These are phyloP conservation scores for Fabriciana adippe DNA, from an alignment of 2,888 invertebrate genomes.

Conservation along the genomic window DNA sequence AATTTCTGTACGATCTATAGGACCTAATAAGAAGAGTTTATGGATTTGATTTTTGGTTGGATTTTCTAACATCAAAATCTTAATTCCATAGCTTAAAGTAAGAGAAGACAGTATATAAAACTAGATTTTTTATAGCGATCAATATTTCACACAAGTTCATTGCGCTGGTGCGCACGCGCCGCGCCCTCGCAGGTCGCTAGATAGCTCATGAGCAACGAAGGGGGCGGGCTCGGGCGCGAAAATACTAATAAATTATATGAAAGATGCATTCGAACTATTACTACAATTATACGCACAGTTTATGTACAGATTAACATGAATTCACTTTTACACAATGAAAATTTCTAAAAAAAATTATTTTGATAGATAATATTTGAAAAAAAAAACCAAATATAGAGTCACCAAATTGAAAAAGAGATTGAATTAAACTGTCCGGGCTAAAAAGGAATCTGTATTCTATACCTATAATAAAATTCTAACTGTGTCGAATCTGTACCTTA, in stretches of 20 bases:
- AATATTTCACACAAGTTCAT: conserved; percentile 39
- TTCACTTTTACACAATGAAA: neutral
- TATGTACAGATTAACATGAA: neutral
- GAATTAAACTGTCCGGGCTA: too few relatives aligned
- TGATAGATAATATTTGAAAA: too few relatives aligned
- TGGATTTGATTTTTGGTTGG: too few relatives aligned
- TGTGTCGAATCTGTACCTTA: too few relatives aligned
- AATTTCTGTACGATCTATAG: too few relatives aligned
- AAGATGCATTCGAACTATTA: conserved; percentile 18
- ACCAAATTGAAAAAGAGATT: too few relatives aligned
- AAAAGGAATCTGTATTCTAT: too few relatives aligned
- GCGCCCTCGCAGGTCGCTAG: conserved; percentile 34
- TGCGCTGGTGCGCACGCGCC: conserved; percentile 47
- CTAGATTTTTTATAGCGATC: conserved; percentile 12
- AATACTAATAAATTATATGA: conserved; percentile 29
- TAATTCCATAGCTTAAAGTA: neutral
- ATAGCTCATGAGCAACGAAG: conserved; percentile 41
- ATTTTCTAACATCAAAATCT: too few relatives aligned
- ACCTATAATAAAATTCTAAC: too few relatives aligned
- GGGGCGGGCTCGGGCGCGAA: conserved; percentile 41
- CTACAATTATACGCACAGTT: conserved; percentile 15
- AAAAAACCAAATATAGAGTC: too few relatives aligned
- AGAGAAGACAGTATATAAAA: neutral
- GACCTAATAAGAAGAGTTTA: too few relatives aligned
- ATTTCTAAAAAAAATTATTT: neutral